Evolutionary conservation across 1,140 invertebrate genomes (phyloP).

Genomic region (Anastrepha obliqua): DNA sequence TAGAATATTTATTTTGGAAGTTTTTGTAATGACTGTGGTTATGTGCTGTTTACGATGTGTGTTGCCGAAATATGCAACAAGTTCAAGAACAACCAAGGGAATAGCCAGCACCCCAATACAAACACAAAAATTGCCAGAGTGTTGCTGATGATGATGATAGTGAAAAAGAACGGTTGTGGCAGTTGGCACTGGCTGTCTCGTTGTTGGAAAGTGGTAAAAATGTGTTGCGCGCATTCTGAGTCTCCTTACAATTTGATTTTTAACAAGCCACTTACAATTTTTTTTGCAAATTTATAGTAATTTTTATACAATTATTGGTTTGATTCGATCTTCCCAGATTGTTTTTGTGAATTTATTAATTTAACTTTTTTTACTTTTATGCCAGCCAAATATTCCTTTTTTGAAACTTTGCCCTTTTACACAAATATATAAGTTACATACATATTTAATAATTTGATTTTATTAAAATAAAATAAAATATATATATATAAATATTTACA

Average conservation of each 20-base stretch:
- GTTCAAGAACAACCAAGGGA: not conserved
- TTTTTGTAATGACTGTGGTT: not conserved
- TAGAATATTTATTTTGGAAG: not conserved
- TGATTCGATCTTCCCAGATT: too few relatives aligned
- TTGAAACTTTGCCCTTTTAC: conserved; percentile 40
- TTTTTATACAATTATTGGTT: too few relatives aligned
- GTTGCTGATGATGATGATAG: not conserved
- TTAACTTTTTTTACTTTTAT: not conserved
- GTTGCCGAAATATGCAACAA: not conserved
- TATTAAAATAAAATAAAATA: not conserved
- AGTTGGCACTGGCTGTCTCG: not conserved
- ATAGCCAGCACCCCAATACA: too few relatives aligned
- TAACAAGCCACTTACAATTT: not conserved
- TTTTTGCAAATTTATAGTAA: not conserved
- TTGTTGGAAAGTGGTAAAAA: conserved; percentile 46
- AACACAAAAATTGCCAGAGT: too few relatives aligned
- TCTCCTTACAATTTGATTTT: conserved; percentile 36
- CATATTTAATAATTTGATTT: not conserved
- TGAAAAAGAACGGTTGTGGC: not conserved
- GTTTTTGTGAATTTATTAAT: too few relatives aligned
- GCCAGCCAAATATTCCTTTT: conserved; percentile 43
- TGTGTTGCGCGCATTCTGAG: conserved; percentile 48
- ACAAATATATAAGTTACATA: conserved; percentile 6
- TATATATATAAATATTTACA: not conserved
- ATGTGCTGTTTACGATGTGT: not conserved